Evolutionary conservation across 1,140 invertebrate genomes (phyloP).

Genomic region (Drosophila quadrilineata): DNA sequence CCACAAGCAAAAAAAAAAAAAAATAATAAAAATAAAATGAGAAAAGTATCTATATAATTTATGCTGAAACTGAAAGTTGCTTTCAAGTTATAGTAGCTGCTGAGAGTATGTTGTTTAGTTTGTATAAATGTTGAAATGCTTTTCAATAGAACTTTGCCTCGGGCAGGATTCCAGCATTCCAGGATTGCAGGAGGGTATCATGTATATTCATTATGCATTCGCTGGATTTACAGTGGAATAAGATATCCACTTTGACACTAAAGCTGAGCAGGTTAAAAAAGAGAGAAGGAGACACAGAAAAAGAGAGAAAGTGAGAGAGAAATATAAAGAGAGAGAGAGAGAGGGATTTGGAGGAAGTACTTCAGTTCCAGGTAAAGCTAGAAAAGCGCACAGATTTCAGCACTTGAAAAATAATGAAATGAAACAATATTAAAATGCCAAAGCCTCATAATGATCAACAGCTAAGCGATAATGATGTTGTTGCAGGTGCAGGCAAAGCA

Average conservation of each 20-base stretch:
- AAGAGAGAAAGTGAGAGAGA: too few species aligned
- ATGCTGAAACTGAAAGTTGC: too few species aligned
- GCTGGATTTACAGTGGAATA: background rate
- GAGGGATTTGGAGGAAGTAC: too few species aligned
- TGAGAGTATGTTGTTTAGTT: background rate
- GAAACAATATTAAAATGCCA: slow-evolving; percentile 63
- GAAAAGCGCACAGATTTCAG: slow-evolving; percentile 18
- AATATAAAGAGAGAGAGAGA: too few species aligned
- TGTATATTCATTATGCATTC: slow-evolving; percentile 35
- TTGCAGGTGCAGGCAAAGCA: slow-evolving; percentile 19
- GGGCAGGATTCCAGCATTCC: background rate
- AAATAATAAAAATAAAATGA: too few species aligned
- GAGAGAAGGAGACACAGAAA: too few species aligned
- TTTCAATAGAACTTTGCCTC: slow-evolving; percentile 15
- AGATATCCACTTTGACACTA: too few species aligned
- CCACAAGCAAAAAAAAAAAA: too few species aligned
- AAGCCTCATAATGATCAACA: slow-evolving; percentile 31
- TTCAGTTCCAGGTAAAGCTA: slow-evolving; percentile 4
- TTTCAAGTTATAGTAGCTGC: background rate
- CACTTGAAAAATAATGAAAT: slow-evolving; percentile 63
- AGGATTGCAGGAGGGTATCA: too few species aligned
- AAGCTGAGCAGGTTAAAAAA: too few species aligned
- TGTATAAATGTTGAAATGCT: background rate
- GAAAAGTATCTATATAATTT: too few species aligned
- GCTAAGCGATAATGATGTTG: slow-evolving; percentile 10